Conservation (phyloP, 2,888 invertebrate genomes). For the Drosophila leonis region DNA sequence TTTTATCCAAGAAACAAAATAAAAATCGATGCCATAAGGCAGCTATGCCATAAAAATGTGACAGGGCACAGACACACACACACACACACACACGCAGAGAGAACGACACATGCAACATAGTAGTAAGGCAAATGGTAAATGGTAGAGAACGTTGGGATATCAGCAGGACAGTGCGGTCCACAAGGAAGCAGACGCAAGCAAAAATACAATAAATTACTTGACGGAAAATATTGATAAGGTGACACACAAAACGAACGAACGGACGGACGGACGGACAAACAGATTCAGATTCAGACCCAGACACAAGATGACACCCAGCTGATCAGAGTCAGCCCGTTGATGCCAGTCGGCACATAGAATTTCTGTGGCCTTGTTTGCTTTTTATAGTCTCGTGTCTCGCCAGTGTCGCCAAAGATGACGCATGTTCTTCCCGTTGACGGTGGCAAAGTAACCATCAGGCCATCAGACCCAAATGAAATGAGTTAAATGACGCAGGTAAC, state of each 20-base stretch:
- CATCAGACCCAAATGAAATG: conserved; percentile 68
- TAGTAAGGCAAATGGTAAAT: conserved; percentile 17
- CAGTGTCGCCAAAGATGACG: conserved; percentile 77
- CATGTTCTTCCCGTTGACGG: conserved; percentile 59
- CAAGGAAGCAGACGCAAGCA: conserved; percentile 67
- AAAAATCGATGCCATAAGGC: conserved; percentile 82
- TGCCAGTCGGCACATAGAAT: conserved; percentile 20
- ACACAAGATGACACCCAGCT: conserved; percentile 70
- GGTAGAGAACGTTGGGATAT: conserved; percentile 16
- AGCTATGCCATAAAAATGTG: conserved; percentile 76
- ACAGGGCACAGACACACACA: conserved; percentile 53
- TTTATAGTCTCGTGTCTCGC: conserved; percentile 57
- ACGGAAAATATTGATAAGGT: conserved; percentile 84
- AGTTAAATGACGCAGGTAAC: conserved; percentile 75
- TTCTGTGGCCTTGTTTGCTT: conserved; percentile 50
- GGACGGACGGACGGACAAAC: conserved; percentile 20
- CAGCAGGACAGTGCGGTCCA: conserved; percentile 44
- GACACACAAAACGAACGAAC: conserved; percentile 53
- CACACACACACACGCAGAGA: conserved; percentile 1
- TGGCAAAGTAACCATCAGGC: conserved; percentile 34
- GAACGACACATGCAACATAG: conserved; percentile 43
- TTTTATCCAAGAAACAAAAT: conserved; percentile 63
- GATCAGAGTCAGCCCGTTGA: conserved; percentile 51
- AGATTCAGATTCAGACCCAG: conserved; percentile 36
- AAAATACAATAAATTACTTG: conserved; percentile 83